Evolutionary conservation across 2,113 vertebrate species (phyloP).

Genomic region (Excalfactoria chinensis): DNA sequence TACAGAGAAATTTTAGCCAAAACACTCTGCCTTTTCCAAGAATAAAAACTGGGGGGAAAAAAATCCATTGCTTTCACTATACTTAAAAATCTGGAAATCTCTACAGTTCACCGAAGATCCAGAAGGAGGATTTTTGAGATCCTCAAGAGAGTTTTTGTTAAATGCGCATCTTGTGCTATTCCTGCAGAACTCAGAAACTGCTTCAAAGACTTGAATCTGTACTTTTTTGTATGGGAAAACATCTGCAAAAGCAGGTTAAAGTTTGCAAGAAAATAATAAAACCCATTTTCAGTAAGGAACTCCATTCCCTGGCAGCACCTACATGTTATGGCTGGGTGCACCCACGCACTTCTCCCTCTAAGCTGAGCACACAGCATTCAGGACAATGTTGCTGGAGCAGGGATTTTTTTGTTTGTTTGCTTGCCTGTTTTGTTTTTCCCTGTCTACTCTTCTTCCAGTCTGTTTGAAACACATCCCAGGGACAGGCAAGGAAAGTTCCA

Average conservation of each 20-base stretch:
- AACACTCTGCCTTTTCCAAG: background rate
- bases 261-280: background rate
- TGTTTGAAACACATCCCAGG: background rate
- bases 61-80: background rate
- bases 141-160: background rate
- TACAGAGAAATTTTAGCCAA: constrained; percentile 3
- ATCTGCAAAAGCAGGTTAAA: background rate
- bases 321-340: background rate
- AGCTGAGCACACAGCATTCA: background rate
- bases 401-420: background rate
- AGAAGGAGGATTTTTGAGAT: background rate
- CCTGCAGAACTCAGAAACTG: background rate
- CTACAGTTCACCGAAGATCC: background rate
- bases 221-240: background rate
- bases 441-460: background rate
- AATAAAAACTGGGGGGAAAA: background rate
- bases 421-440: background rate
- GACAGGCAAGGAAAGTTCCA: background rate
- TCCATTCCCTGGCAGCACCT: background rate
- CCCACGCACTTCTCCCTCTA: background rate
- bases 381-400: background rate
- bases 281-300: background rate
- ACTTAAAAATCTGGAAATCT: background rate
- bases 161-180: background rate
- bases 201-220: background rate